phyloP scores from a whole-genome alignment of 2,888 invertebrate genomes.

The Ametastegia equiseti region DNA sequence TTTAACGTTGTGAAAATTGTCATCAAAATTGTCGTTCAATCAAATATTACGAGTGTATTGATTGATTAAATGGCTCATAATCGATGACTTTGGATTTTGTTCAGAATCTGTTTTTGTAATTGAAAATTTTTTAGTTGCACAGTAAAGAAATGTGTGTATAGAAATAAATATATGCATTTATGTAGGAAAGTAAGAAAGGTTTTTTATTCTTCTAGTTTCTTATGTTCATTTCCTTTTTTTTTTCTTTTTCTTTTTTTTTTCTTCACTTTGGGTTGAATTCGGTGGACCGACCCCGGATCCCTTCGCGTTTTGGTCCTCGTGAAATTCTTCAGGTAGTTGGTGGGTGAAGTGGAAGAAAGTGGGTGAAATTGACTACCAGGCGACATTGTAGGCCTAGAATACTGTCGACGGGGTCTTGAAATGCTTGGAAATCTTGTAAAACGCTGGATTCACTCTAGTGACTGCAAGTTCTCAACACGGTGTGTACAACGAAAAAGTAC shows the following conservation, averaged over 20 bases:
- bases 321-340: not conserved
- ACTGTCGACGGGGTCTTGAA: not conserved
- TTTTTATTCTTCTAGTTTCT: not conserved
- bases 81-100: no score
- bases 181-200: no score
- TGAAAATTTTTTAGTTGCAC: no score
- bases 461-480: not conserved
- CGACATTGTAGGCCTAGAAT: constrained; percentile 24
- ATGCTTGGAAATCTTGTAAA: not conserved
- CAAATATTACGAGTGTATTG: no score
- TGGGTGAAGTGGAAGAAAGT: no score
- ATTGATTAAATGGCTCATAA: no score
- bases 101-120: no score
- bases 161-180: no score
- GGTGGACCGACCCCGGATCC: not conserved
- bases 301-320: not conserved
- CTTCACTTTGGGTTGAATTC: constrained; percentile 2
- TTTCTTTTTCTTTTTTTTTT: not conserved
- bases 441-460: not conserved
- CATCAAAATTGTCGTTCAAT: no score
- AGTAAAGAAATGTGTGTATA: no score
- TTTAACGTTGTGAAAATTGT: no score
- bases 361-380: not conserved
- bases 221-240: not conserved
- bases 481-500: not conserved